These are phyloP conservation scores for Vandiemenella viatica DNA, from an alignment of 2,888 invertebrate species.

Conservation along the genomic window DNA sequence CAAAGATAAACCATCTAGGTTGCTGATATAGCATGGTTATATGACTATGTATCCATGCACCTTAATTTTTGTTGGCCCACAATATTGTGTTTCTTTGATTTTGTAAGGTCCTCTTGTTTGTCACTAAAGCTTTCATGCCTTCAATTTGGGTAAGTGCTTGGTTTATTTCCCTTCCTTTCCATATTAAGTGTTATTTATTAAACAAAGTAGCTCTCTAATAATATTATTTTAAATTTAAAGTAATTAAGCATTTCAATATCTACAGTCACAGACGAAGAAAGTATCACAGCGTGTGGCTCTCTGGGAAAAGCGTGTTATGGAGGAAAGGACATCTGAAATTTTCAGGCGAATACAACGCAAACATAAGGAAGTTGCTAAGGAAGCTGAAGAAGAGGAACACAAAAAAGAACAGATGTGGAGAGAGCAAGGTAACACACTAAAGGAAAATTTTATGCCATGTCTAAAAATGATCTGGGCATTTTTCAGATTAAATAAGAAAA, in stretches of 20 bases:
- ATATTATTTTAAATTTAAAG: too few relatives aligned
- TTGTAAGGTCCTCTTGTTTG: too few relatives aligned
- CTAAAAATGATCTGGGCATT: too few relatives aligned
- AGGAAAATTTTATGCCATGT: neutral
- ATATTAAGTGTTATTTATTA: too few relatives aligned
- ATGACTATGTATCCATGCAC: neutral
- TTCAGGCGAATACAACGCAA: conserved; percentile 42
- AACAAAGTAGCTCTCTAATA: too few relatives aligned
- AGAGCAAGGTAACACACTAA: conserved; percentile 40
- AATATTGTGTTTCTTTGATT: too few relatives aligned
- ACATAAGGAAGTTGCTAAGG: conserved; percentile 36
- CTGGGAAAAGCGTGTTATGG: conserved; percentile 51
- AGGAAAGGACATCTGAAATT: conserved; percentile 47
- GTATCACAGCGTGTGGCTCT: conserved; percentile 47
- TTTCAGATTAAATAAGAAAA: too few relatives aligned
- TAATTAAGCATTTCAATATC: too few relatives aligned
- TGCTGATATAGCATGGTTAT: neutral
- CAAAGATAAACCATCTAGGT: too few relatives aligned
- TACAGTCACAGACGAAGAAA: conserved; percentile 26
- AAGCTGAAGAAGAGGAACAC: conserved; percentile 34
- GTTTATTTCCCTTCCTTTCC: too few relatives aligned
- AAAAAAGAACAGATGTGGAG: conserved; percentile 36
- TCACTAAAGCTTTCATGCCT: too few relatives aligned
- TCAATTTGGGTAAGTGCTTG: too few relatives aligned
- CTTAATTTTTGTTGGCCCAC: neutral